Conservation (phyloP, 2,797 vertebrate species). For the Urocyon cinereoargenteus region DNA sequence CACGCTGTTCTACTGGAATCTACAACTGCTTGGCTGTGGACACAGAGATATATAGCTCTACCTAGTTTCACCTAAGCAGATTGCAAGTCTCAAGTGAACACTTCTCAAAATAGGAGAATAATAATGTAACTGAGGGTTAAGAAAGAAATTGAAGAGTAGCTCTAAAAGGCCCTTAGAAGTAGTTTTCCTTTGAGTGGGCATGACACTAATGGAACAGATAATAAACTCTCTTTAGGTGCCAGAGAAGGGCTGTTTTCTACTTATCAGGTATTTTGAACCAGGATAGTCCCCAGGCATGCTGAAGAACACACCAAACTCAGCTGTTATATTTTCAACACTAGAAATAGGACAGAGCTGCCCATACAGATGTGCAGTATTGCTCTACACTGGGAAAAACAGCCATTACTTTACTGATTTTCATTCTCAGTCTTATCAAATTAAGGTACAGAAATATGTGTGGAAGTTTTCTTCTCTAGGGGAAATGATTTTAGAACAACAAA, state of each 20-base stretch:
- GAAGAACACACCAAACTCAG: not conserved
- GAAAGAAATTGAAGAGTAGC: not conserved
- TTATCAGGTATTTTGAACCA: not conserved
- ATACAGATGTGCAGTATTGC: not conserved
- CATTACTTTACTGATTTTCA: not conserved
- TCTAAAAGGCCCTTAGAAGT: not conserved
- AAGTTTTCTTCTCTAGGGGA: not conserved
- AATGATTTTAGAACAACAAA: not conserved
- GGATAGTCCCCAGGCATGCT: not conserved
- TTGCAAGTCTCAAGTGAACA: not conserved
- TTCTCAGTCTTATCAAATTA: not conserved
- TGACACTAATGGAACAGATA: not conserved
- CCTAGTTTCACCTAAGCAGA: not conserved
- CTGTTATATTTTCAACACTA: not conserved
- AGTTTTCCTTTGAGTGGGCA: not conserved
- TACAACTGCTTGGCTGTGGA: not conserved
- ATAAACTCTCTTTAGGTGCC: not conserved
- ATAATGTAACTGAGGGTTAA: not conserved
- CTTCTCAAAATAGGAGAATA: conserved; percentile 50
- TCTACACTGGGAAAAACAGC: not conserved
- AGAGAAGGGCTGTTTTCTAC: not conserved
- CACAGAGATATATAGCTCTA: too few species aligned
- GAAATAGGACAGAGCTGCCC: not conserved
- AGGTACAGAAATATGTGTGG: not conserved
- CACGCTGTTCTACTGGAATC: not conserved